Percentiles rank a stretch among this genome's conserved stretches.
These are phyloP conservation scores for Perdita meconis DNA, from an alignment of 2,888 invertebrate species.

Conservation along the genomic window DNA sequence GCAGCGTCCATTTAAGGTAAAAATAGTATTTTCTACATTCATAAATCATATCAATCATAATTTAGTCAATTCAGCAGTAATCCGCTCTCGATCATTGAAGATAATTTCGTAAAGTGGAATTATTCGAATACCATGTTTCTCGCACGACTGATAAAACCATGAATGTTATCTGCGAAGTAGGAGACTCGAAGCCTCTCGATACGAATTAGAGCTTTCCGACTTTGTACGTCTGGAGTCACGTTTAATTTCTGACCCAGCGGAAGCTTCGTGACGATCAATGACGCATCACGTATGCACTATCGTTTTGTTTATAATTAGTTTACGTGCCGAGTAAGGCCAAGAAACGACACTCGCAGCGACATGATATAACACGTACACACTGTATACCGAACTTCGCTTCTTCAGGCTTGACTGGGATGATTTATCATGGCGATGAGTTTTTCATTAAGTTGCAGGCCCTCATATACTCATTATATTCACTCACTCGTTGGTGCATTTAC, in stretches of 20 bases:
- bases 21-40: no score
- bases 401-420: conserved; percentile 60
- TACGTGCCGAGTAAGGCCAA: conserved; percentile 22
- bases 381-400: conserved; percentile 47
- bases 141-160: conserved; percentile 10
- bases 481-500: conserved; percentile 52
- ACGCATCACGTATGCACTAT: neutral
- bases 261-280: neutral
- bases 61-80: no score
- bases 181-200: conserved; percentile 21
- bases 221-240: neutral
- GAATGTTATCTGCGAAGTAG: conserved; percentile 25
- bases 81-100: no score
- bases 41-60: no score
- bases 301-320: conserved; percentile 16
- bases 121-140: neutral
- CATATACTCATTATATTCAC: conserved; percentile 43
- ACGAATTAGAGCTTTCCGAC: conserved; percentile 17
- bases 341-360: conserved; percentile 2
- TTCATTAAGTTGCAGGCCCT: conserved; percentile 59
- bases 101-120: neutral
- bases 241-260: neutral
- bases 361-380: conserved; percentile 28
- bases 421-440: conserved; percentile 64
- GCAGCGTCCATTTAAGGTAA: no score